These are phyloP conservation scores for Medauroidea extradentata DNA, from an alignment of 1,140 invertebrate genomes.

Conservation along the genomic window DNA sequence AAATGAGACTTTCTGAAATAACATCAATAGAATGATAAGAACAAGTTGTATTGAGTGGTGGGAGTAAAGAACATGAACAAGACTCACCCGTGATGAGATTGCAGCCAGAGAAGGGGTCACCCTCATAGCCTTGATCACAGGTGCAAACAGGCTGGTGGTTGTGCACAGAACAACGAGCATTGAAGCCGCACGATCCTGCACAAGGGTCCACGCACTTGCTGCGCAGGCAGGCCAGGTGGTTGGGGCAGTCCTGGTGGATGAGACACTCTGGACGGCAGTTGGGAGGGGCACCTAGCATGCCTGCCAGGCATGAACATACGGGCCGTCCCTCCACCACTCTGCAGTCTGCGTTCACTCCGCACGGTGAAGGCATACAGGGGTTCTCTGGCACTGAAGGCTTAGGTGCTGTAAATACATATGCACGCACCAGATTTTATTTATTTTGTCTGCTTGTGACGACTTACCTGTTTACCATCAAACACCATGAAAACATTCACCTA, in stretches of 20 bases:
- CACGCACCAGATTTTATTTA: no score
- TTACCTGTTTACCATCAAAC: no score
- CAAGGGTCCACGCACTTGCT: constrained; percentile 77
- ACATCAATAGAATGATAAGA: no score
- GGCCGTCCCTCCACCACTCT: constrained; percentile 61
- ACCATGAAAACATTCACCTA: no score
- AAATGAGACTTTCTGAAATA: no score
- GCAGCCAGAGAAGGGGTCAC: constrained; percentile 77
- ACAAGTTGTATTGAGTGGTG: no score
- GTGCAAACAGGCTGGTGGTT: constrained; percentile 74
- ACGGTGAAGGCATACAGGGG: constrained; percentile 74
- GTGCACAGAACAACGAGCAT: constrained; percentile 70
- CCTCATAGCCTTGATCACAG: constrained; percentile 68
- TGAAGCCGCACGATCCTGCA: constrained; percentile 75
- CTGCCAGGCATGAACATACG: constrained; percentile 69
- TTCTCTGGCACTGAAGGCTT: constrained; percentile 42
- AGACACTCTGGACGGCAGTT: constrained; percentile 72
- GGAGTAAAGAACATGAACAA: no score
- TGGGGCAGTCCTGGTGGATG: constrained; percentile 74
- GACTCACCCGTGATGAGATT: constrained; percentile 49
- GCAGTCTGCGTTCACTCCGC: constrained; percentile 77
- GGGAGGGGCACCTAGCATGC: constrained; percentile 79
- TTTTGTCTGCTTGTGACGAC: no score
- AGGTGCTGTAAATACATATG: background rate
- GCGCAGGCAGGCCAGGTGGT: constrained; percentile 68